A percentile compares a stretch with the other conserved stretches of the same genome.
Evolutionary conservation across 2,113 vertebrate species (phyloP).

Genomic region (Melanocharis versteri): DNA sequence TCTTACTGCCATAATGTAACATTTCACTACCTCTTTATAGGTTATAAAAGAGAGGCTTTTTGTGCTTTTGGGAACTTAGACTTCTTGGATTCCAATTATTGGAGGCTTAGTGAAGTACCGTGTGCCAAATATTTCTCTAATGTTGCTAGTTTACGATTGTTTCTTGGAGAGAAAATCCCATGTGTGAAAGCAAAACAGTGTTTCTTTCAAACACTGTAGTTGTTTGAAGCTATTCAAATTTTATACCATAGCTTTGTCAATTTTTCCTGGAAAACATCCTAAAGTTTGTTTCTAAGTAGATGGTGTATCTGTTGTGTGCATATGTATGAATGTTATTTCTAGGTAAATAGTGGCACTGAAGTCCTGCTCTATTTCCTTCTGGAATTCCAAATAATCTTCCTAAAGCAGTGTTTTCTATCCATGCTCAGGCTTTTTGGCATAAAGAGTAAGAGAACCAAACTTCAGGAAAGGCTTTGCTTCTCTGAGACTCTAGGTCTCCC

Average conservation of each 20-base stretch:
- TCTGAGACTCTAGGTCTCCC: not conserved
- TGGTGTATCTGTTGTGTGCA: not conserved
- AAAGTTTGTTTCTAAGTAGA: not conserved
- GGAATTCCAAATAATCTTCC: not conserved
- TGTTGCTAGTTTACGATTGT: not conserved
- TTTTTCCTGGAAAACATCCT: not conserved
- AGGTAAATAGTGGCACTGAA: not conserved
- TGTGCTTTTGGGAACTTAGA: not conserved
- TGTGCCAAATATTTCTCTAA: not conserved
- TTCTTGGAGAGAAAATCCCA: not conserved
- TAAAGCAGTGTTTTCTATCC: not conserved
- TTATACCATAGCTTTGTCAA: not conserved
- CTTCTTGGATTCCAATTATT: not conserved
- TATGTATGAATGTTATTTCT: not conserved
- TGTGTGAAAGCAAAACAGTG: not conserved
- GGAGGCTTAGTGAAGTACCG: not conserved
- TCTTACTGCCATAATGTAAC: not conserved
- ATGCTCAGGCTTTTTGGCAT: not conserved
- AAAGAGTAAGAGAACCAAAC: not conserved
- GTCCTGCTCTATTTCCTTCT: not conserved
- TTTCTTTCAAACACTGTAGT: not conserved
- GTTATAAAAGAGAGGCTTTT: not conserved
- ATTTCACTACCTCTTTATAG: not conserved
- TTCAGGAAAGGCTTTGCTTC: not conserved
- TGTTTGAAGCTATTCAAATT: not conserved